phyloP scores from a whole-genome alignment of 2,797 vertebrate genomes.

The Chelonia mydas region DNA sequence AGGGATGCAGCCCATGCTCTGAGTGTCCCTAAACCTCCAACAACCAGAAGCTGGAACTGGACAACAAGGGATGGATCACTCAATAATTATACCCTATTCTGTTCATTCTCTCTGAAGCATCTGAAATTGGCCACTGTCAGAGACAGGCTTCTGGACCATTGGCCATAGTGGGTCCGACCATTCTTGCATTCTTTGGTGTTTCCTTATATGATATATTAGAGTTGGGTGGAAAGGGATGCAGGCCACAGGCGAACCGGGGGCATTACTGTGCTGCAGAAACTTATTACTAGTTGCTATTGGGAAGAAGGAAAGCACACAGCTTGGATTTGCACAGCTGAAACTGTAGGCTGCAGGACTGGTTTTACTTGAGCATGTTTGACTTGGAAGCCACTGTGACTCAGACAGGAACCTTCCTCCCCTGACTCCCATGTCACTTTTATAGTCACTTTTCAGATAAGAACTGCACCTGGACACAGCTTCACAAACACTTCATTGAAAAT shows the following conservation, averaged over 20 bases:
- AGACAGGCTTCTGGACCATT: not conserved
- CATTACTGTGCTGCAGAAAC: not conserved
- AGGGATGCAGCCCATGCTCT: not conserved
- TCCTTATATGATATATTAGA: not conserved
- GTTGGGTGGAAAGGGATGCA: not conserved
- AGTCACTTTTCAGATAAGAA: conserved; percentile 11
- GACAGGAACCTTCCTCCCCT: not conserved
- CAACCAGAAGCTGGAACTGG: not conserved
- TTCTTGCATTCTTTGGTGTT: not conserved
- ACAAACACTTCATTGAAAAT: conserved; percentile 63
- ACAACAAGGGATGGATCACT: not conserved
- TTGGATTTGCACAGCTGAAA: not conserved
- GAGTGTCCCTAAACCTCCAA: not conserved
- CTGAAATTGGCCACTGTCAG: not conserved
- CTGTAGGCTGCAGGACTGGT: not conserved
- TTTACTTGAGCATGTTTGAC: not conserved
- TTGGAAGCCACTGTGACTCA: not conserved
- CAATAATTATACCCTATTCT: not conserved
- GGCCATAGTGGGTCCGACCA: not conserved
- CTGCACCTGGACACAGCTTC: not conserved
- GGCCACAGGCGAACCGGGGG: not conserved
- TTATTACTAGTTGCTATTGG: not conserved
- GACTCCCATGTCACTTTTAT: conserved; percentile 3
- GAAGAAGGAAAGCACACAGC: not conserved
- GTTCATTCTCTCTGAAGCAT: not conserved